Conservation (phyloP, 2,113 vertebrate species). For the Willisornis vidua region DNA sequence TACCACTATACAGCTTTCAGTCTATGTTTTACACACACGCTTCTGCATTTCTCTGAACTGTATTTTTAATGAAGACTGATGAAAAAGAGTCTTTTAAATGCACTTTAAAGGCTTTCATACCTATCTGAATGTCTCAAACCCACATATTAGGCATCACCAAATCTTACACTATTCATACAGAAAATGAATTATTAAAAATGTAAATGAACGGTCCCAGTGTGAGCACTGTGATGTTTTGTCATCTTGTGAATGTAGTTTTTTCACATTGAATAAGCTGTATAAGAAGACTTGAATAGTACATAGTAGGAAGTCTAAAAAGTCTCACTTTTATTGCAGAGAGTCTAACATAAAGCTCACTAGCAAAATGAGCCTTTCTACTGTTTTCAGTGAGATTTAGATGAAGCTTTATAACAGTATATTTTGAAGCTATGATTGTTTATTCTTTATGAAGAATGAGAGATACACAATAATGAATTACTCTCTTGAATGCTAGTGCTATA, state of each 20-base stretch:
- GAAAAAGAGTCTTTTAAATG: not conserved
- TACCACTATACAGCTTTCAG: not conserved
- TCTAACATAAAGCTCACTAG: not conserved
- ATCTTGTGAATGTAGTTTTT: not conserved
- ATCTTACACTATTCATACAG: not conserved
- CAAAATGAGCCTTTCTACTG: not conserved
- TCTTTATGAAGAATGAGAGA: not conserved
- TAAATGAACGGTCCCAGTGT: not conserved
- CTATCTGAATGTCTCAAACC: not conserved
- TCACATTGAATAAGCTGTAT: not conserved
- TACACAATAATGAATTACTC: not conserved
- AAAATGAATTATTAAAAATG: not conserved
- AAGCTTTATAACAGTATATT: not conserved
- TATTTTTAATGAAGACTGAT: not conserved
- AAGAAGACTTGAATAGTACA: not conserved
- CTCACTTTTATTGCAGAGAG: not conserved
- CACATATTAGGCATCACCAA: not conserved
- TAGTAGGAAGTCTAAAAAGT: not conserved
- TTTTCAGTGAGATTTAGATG: not conserved
- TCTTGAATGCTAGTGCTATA: not conserved
- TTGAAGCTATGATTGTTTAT: not conserved
- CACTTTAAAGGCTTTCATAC: not conserved
- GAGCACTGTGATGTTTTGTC: not conserved
- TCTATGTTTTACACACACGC: not conserved
- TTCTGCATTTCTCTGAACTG: not conserved